Base-by-base conservation (phyloP, 2,113 vertebrate species). In the Python bivittatus region DNA sequence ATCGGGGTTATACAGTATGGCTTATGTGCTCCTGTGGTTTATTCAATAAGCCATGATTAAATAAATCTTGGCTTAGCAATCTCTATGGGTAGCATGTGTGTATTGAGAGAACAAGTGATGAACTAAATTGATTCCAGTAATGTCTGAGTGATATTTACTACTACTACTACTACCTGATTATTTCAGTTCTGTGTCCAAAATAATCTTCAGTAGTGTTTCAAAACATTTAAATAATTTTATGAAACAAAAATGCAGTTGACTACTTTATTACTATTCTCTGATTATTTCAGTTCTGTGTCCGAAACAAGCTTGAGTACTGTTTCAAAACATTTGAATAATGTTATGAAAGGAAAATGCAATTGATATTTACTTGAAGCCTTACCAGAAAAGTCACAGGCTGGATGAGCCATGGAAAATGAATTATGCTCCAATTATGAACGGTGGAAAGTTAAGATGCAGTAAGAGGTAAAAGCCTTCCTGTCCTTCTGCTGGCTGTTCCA, bases 391-490 rank as follows among this genome's bases (percentile, higher is more conserved):
- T 20, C 0, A 85, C 64, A 57, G 23, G 44, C 0, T n/a, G 29
- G 90, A 54, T 87, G 91, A 29, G 29, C 52, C 92, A 1, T 86
- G 6, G 6, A 84, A 83, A 92, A 72, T 58, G 15, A 54, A 2
- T 6, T 88, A 6, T 1, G 44, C 7, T 60, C 57, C 57, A 48
- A 64, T 60, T 85, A 61, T 52, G 33, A 64, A 23, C 11, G 44
- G 44, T 85, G 88, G 38, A 85, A 1, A 42, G 29, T 15, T 53
- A 27, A n/a, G 0, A 0, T n/a, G 64, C 0, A 22, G 22, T 29
- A 56, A 4, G 84, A 20, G 33, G 91, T 33, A 2, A 92, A 89
- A 48, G 48, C 0, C 6, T 20, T 15, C 4, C 89, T 52, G 1
- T 53, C 1, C 84, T 0, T 44, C 0, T 58, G 5, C 0, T 61